Evolutionary conservation across 1,140 invertebrate species (phyloP).

Genomic region (Macrobrachium nipponense): DNA sequence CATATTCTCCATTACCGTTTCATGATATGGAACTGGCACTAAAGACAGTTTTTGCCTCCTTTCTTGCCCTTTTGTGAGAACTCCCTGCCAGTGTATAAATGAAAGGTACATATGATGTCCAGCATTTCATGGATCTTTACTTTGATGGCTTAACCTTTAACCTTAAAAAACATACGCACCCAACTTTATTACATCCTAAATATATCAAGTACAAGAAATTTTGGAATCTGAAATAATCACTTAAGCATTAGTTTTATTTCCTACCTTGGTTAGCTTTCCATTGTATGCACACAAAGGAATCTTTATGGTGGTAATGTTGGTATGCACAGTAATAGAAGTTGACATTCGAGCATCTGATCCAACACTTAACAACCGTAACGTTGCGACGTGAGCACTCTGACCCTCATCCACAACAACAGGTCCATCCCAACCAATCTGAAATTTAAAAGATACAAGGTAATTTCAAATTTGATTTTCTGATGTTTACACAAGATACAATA

Average conservation of each 20-base stretch:
- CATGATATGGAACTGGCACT: too few relatives aligned
- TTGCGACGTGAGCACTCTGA: constrained; percentile 74
- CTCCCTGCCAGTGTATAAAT: too few relatives aligned
- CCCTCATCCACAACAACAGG: constrained; percentile 76
- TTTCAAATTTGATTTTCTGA: too few relatives aligned
- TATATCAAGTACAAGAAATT: background rate
- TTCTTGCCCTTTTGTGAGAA: too few relatives aligned
- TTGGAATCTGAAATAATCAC: constrained; percentile 9
- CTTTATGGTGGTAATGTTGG: constrained; percentile 79
- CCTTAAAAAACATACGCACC: too few relatives aligned
- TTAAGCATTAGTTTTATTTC: constrained; percentile 52
- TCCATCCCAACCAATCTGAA: constrained; percentile 68
- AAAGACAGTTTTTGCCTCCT: too few relatives aligned
- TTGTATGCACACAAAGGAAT: constrained; percentile 82
- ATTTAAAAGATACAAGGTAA: background rate
- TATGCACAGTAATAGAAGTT: constrained; percentile 77
- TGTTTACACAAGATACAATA: too few relatives aligned
- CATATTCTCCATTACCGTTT: too few relatives aligned
- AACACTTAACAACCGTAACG: constrained; percentile 72
- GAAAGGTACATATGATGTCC: too few relatives aligned
- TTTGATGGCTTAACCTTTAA: too few relatives aligned
- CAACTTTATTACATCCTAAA: background rate
- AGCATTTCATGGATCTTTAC: too few relatives aligned
- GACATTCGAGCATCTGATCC: constrained; percentile 75
- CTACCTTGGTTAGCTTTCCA: constrained; percentile 76